These are phyloP conservation scores for Rhynchonycteris naso DNA, from an alignment of 2,797 vertebrate species.

Conservation along the genomic window DNA sequence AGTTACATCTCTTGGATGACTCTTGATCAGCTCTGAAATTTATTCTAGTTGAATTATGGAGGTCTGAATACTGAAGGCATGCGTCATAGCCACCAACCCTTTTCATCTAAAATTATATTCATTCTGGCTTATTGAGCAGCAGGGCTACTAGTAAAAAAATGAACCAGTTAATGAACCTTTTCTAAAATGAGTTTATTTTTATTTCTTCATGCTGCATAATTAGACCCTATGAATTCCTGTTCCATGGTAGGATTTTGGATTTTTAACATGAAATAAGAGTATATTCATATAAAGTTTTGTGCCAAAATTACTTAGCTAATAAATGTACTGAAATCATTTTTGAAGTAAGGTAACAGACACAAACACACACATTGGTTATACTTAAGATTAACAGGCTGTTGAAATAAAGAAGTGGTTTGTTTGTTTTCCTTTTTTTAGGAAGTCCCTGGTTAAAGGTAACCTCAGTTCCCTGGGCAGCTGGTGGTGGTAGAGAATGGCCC, in stretches of 20 bases:
- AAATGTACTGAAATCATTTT: constrained; percentile 7
- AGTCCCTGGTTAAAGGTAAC: constrained; percentile 41
- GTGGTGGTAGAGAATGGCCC: constrained; percentile 27
- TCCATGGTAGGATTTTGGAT: background rate
- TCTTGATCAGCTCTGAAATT: background rate
- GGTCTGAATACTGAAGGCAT: background rate
- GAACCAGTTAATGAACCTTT: background rate
- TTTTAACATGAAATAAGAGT: constrained; percentile 44
- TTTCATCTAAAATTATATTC: background rate
- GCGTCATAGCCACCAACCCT: background rate
- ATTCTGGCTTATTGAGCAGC: background rate
- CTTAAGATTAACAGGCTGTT: constrained; percentile 14
- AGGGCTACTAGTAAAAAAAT: background rate
- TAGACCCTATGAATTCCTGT: background rate
- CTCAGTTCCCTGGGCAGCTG: constrained; percentile 39
- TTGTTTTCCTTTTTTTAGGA: constrained; percentile 33
- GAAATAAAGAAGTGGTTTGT: constrained; percentile 42
- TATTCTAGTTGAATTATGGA: background rate
- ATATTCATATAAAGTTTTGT: constrained; percentile 6
- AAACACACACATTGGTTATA: background rate
- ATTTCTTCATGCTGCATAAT: background rate
- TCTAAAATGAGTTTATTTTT: background rate
- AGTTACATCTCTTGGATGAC: background rate
- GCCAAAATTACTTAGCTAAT: background rate
- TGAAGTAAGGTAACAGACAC: background rate